phyloP scores from a whole-genome alignment of 53 echinoderm and acorn worm genomes.

The Zoroaster sp. region DNA sequence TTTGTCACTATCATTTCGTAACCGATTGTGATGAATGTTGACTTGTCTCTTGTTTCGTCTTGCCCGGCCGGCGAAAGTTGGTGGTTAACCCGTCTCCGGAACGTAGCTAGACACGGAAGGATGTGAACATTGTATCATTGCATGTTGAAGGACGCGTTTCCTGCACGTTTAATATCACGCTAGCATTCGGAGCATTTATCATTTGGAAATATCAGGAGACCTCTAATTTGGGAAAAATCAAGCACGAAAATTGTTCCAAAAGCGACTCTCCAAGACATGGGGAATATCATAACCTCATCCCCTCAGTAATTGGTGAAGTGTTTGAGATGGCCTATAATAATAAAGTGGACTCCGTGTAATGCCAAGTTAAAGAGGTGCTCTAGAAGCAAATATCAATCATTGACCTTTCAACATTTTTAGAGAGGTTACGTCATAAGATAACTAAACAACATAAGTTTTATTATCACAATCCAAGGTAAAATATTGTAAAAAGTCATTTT shows the following conservation, averaged over 20 bases:
- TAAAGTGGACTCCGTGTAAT: no score
- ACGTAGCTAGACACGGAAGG: neutral
- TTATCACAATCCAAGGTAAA: no score
- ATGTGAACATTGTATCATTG: neutral
- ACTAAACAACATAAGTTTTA: no score
- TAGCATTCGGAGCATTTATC: neutral
- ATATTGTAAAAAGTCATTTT: no score
- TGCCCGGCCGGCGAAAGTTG: neutral
- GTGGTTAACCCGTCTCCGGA: neutral
- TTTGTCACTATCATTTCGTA: neutral
- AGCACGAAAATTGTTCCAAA: neutral
- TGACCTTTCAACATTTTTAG: no score
- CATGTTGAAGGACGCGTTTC: neutral
- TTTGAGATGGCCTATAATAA: no score
- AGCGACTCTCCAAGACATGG: neutral
- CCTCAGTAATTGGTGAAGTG: neutral
- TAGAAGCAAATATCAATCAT: no score
- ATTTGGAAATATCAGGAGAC: neutral
- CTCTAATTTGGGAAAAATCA: neutral
- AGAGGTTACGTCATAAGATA: no score
- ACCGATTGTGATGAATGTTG: neutral
- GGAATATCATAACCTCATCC: neutral
- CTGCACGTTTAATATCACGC: neutral
- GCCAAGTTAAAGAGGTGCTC: no score
- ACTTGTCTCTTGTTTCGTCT: neutral